A percentile compares a stretch with the other conserved stretches of the same genome.
Evolutionary conservation across 2,113 vertebrate genomes (phyloP).

Genomic region (Vireo altiloquus): DNA sequence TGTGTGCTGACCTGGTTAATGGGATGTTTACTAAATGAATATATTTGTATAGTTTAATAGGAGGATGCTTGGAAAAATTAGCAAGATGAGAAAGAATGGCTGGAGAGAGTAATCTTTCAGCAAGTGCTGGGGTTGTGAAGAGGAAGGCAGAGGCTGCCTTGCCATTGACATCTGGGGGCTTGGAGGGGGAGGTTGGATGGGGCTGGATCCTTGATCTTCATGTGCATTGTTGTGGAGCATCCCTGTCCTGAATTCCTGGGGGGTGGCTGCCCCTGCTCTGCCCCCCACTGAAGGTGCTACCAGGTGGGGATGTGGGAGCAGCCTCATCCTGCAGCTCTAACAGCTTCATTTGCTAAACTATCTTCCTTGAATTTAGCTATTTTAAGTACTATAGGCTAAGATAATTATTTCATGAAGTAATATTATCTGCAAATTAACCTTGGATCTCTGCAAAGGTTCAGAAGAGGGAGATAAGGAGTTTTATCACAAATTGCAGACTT

Average conservation of each 20-base stretch:
- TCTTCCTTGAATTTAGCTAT: constrained; percentile 7
- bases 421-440: constrained; percentile 62
- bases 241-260: neutral
- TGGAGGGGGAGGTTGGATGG: neutral
- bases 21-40: constrained; percentile 55
- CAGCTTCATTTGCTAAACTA: neutral
- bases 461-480: constrained; percentile 56
- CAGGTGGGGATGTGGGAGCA: neutral
- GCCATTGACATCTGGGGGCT: neutral
- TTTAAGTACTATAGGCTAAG: constrained; percentile 38
- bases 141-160: neutral
- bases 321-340: neutral
- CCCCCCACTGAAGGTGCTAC: neutral
- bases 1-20: constrained; percentile 48
- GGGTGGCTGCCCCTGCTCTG: neutral
- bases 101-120: neutral
- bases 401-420: constrained; percentile 66
- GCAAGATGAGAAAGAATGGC: constrained; percentile 13
- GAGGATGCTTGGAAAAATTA: constrained; percentile 42
- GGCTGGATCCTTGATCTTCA: neutral
- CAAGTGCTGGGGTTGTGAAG: neutral
- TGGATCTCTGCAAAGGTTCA: constrained; percentile 47
- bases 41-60: constrained; percentile 53
- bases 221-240: neutral
- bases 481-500: constrained; percentile 65